Conservation (phyloP, 2,113 vertebrate genomes). For the Mastomys natalensis region DNA sequence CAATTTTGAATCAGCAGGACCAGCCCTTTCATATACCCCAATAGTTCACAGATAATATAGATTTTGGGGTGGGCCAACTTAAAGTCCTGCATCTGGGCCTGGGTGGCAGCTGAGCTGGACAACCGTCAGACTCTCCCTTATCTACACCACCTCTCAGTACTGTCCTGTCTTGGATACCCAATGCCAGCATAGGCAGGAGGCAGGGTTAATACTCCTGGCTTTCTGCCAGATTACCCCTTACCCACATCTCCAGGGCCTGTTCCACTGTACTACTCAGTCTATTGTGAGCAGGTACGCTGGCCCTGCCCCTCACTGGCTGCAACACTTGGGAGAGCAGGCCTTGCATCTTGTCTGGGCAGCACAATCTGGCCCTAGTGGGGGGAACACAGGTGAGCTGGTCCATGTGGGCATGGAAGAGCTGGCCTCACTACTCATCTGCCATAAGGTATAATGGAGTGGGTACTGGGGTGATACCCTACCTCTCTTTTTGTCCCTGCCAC, state of each 20-base stretch:
- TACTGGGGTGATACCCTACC: neutral
- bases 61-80: neutral
- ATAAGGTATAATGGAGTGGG: neutral
- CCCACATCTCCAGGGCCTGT: neutral
- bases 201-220: neutral
- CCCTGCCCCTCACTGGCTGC: neutral
- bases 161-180: neutral
- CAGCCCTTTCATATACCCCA: neutral
- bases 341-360: neutral
- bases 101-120: neutral
- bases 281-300: neutral
- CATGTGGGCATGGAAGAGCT: neutral
- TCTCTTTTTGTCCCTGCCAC: neutral
- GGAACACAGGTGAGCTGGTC: neutral
- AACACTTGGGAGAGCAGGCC: neutral
- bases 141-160: neutral
- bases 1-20: neutral
- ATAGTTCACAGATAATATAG: neutral
- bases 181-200: neutral
- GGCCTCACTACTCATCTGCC: neutral
- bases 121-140: neutral
- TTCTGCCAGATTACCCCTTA: neutral
- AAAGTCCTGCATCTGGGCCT: neutral
- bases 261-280: neutral
- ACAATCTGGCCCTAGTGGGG: neutral